These are phyloP conservation scores for Liasis olivaceus DNA, from an alignment of 2,797 vertebrate genomes.

Conservation along the genomic window DNA sequence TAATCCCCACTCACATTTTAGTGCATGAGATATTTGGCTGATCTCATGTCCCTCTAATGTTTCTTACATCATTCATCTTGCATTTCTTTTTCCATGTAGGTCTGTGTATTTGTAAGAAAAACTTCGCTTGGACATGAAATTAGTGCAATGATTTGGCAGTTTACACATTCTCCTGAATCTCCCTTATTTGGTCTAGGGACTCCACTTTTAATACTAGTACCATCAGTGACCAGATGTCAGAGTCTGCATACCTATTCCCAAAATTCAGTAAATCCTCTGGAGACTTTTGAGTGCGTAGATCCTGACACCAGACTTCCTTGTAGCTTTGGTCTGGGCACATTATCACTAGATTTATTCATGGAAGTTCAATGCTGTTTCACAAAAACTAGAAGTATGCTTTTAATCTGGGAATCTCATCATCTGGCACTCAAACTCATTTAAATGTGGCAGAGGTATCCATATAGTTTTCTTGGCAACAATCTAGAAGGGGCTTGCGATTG, in stretches of 20 bases:
- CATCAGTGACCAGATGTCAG: too few species aligned
- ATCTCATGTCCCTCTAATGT: neutral
- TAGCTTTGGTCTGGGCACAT: neutral
- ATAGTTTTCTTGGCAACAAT: neutral
- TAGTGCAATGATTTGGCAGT: neutral
- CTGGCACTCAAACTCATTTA: neutral
- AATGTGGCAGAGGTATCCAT: neutral
- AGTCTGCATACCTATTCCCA: too few species aligned
- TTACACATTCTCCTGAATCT: neutral
- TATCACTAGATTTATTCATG: neutral
- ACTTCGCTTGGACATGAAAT: neutral
- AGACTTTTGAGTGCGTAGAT: too few species aligned
- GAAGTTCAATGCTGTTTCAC: neutral
- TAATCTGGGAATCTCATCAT: neutral
- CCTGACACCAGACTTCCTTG: neutral
- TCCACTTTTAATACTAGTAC: neutral
- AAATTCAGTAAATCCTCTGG: too few species aligned
- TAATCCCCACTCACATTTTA: neutral
- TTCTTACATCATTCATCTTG: neutral
- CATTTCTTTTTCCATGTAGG: neutral
- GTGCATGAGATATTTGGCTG: neutral
- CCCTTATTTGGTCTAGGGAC: neutral
- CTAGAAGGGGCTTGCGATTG: neutral
- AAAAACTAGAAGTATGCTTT: neutral
- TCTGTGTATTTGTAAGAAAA: neutral